Evolutionary conservation across 64 coral and sea anemone genomes (phyloP), one percentile per base, ranked within the genome.

Genomic region (Dendronephthya gigantea): DNA sequence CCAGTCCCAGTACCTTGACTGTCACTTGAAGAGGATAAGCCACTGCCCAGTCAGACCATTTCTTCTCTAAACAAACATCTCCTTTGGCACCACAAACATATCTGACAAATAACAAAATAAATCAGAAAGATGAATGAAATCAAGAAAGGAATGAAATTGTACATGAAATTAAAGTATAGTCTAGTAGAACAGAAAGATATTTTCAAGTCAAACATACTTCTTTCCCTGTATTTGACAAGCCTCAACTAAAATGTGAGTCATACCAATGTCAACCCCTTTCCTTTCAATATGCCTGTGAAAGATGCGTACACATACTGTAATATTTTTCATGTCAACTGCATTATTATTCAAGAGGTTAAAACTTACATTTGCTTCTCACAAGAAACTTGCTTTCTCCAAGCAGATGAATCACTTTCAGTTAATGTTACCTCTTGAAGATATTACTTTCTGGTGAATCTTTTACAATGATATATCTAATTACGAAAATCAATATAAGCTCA

Each of bases 11-110:
- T 36, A 34, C 72, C 30, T 34, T 79, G 7, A 39, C 72, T 36
- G 72, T 79, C 9, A 88, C 39, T 41, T 97, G 94, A 35, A 93
- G 51, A 56, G 91, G 83, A 66, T 91, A 93, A 14, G 83, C 32
- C 1, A 92, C 19, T 32, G 91, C 88, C 28, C 81, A 50, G 23
- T 86, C 36, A 36, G 91, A 88, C 94, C 94, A 97, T 55, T 97
- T 89, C 39, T 97, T 97, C 83, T 97, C 94, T 79, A 97, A 84
- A 0, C 89, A 90, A 25, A 97, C 94, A 74, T 91, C 86, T 84
- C 94, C 94, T 91, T 97, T 97, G 14, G 81, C 72, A 66, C 94
- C 83, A 87, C 91, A 93, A 12, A 97, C 72, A 82, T 88, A 97
- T 69, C 94, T 97, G 83, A 14, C 62, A 22, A 6, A 58, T 52